Base-by-base conservation (phyloP, 1,140 invertebrate genomes). In the Drosophila teissieri region DNA sequence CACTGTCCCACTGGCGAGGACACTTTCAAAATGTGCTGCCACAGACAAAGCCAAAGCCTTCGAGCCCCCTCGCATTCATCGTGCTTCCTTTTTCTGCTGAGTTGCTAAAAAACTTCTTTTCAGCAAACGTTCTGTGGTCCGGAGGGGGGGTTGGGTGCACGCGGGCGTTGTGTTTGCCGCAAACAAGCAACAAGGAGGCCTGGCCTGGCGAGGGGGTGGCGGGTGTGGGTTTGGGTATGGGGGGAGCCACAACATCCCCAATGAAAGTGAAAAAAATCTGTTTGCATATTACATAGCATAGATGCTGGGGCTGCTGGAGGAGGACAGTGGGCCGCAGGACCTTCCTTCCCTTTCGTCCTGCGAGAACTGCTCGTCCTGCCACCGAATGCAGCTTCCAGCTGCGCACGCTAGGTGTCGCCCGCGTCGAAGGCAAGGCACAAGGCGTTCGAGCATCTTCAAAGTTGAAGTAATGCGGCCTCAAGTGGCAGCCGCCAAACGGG, bases 41-140 rank as follows among this genome's bases (percentile, higher is more conserved):
- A 81, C 56, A 82, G 82, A 88, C 82, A 88, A 86, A 88, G 83
- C 64, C 82, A 88, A 86, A 88, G 83, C 64, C 46, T 65, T 49
- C 70, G 19, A 57, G 44, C 51, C 78, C 63, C 46, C 51, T 63
- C 53, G 62, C 24, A 58, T 67, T 73, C 60, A 67, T 53, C 51
- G 49, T 40, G 44, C 54, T 53, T 75, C 46, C 65, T 80, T 85
- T 82, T 86, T 88, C 79, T 86, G 83, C 83, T 88, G 83, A 86
- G 83, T 86, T 86, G 83, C 83, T 86, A 88, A 86, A 85, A 86
- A 86, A 86, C 83, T 86, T 86, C 83, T 83, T 86, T 88, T 79
- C 79, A 85, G 84, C 82, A 86, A 85, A 85, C 68, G 82, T 62
- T 80, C 55, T 77, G 81, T 60, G 78, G 83, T 72, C 74, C 52